Conservation (phyloP, 2,113 vertebrate species). For the Dermatemys mawii region DNA sequence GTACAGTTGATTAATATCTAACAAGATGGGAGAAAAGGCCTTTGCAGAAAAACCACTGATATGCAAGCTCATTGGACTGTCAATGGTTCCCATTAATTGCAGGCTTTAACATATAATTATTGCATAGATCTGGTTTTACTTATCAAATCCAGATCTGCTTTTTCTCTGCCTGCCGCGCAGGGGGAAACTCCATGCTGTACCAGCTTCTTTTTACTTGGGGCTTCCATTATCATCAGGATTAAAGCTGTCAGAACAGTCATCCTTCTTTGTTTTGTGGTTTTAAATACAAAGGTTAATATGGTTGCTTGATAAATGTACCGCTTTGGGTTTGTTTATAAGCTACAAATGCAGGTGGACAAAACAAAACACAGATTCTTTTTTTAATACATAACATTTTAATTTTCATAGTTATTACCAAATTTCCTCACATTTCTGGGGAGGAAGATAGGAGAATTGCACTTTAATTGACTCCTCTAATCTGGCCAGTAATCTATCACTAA, state of each 20-base stretch:
- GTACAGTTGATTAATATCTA: slow-evolving; percentile 58
- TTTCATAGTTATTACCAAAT: slow-evolving; percentile 23
- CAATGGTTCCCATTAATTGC: slow-evolving; percentile 77
- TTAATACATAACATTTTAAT: slow-evolving; percentile 42
- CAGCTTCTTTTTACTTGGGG: slow-evolving; percentile 69
- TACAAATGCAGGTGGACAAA: slow-evolving; percentile 48
- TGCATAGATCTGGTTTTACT: slow-evolving; percentile 80
- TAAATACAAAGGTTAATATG: slow-evolving; percentile 57
- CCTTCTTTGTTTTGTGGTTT: slow-evolving; percentile 70
- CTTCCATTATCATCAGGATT: slow-evolving; percentile 61
- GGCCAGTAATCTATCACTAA: slow-evolving; percentile 8
- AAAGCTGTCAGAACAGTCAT: slow-evolving; percentile 63
- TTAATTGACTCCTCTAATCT: slow-evolving; percentile 49
- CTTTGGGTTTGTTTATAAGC: slow-evolving; percentile 39
- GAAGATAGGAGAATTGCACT: slow-evolving; percentile 24
- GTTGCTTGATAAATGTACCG: slow-evolving; percentile 44
- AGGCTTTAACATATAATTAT: slow-evolving; percentile 71
- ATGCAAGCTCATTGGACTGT: slow-evolving; percentile 36
- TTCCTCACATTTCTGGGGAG: background rate
- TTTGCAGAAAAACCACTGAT: slow-evolving; percentile 55
- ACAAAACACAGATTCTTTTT: background rate
- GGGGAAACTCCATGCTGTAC: slow-evolving; percentile 66
- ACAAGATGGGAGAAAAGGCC: slow-evolving; percentile 64
- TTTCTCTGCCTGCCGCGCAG: slow-evolving; percentile 71
- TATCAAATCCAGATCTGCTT: slow-evolving; percentile 81